Base-by-base conservation (phyloP, 2,797 vertebrate genomes). In the Centroberyx gerrardi region DNA sequence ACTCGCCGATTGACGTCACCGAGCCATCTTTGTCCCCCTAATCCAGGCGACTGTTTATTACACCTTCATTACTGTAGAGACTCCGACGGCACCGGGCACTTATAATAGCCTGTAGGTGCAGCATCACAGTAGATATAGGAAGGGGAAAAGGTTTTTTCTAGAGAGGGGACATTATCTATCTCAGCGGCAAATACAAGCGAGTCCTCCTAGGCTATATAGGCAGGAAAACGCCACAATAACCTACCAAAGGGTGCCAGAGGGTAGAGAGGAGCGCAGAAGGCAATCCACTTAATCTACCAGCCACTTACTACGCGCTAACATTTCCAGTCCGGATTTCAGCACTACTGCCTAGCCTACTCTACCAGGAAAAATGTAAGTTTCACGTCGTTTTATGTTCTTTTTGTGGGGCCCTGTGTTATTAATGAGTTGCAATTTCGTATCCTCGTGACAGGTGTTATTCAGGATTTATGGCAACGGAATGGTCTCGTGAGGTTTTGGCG, bases 1-100 rank as follows among this genome's bases (percentile, higher is more conserved):
- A 87, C 88, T 90, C 88, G 83, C 82, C 87, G 75, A 90, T 87
- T 96, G 95, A 96, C 95, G 95, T 96, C 95, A 96, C 76, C 84
- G 80, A 92, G 94, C 93, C 93, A 91, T 94, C 91, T 95, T 93
- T 93, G 93, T 94, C 90, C 92, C 74, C 72, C 88, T 94, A 94
- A 94, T 94, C 94, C 94, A 78, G 87, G 88, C 92, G 88, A 85
- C 92, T 88, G 92, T 91, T 93, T 94, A 90, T 92, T 88, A 85
- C 93, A 70, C 90, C 91, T 93, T 89, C 91, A 90, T 92, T 90
- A 91, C 89, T 7, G 87, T 78, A 75, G 85, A 78, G 90, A 90
- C 92, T 62, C 83, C 40, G 82, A 78, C 87, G 83, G 77, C 80
- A 76, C 82, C 82, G 44, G 88, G 87, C 86, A 80, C 84, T 58